Base-by-base conservation (phyloP, 64 coral and sea anemone genomes). In the Stichodactyla mertensii region DNA sequence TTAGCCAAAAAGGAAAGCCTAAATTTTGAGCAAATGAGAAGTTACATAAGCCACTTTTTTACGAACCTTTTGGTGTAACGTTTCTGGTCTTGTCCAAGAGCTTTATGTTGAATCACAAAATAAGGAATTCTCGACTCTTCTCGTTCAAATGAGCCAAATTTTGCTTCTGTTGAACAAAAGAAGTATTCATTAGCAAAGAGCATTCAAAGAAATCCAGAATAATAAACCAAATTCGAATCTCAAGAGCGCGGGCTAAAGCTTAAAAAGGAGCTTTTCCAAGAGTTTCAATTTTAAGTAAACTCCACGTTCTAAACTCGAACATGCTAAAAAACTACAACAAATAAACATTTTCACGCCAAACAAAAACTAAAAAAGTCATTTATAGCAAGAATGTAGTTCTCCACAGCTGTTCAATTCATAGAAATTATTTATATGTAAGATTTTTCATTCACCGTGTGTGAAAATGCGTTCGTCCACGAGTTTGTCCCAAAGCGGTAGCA, bases 141-240 rank as follows among this genome's bases (percentile, higher is more conserved):
- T 1, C 27, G 22, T 31, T 27, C 69, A 69, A 69, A 69, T 14
- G 69, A 10, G 11, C 12, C n/a, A 74, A 4, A n/a, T 69, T 74
- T 74, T 74, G 23, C 69, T 74, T 31, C 69, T 74, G 69, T 74
- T 74, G 69, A 74, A 19, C 7, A 74, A 74, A 36, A 74, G 69
- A 11, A 26, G 24, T 74, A 11, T 31, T 28, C 27, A 31, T 24
- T 71, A 24, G 24, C 16, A 27, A 27, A 10, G 12, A 74, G 7
- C 27, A 23, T 22, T 69, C n/a, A 23, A 69, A 22, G 4, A 69
- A 69, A 5, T 6, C n/a, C 64, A 7, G 16, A 69, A 69, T n/a
- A n/a, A n/a, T n/a, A n/a, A 20, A n/a, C 4, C 18, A 1, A 9
- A 22, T 69, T 69, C 9, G 19, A 69, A 20, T 4, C 64, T 67